phyloP scores from a whole-genome alignment of 2,113 vertebrate species.

The Oncorhynchus mykiss region DNA sequence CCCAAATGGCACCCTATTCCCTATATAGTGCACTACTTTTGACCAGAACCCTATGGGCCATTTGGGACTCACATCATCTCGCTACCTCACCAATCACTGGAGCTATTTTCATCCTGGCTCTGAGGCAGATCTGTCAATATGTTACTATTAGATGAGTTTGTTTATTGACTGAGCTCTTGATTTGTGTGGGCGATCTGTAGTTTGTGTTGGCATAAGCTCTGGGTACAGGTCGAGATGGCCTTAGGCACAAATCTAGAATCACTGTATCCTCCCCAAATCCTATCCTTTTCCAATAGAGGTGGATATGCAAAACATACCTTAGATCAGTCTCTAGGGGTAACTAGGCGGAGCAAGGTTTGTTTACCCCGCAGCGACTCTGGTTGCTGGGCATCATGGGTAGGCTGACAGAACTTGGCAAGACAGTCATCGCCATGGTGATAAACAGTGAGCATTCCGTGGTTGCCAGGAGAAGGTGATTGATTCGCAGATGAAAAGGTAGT shows the following conservation, averaged over 20 bases:
- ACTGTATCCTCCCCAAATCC: no score
- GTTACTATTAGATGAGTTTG: not conserved
- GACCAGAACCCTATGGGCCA: no score
- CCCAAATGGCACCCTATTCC: no score
- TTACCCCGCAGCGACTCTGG: not conserved
- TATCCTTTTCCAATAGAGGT: no score
- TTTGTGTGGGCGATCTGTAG: not conserved
- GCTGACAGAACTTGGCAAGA: not conserved
- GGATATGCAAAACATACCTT: not conserved
- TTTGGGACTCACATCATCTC: no score
- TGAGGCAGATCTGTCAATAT: not conserved
- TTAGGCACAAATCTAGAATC: no score
- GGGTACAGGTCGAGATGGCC: no score
- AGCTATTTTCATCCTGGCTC: not conserved
- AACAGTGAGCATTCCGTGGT: not conserved
- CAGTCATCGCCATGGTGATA: not conserved
- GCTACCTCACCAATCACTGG: not conserved
- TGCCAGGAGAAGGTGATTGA: constrained; percentile 4
- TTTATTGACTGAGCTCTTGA: not conserved
- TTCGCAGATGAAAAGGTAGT: not conserved
- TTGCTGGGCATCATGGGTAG: not conserved
- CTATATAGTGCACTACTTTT: no score
- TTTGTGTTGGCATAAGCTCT: not conserved
- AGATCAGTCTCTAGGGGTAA: not conserved
- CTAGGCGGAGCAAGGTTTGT: not conserved